Conservation (phyloP, 1,140 invertebrate species). For the Procambarus clarkii region DNA sequence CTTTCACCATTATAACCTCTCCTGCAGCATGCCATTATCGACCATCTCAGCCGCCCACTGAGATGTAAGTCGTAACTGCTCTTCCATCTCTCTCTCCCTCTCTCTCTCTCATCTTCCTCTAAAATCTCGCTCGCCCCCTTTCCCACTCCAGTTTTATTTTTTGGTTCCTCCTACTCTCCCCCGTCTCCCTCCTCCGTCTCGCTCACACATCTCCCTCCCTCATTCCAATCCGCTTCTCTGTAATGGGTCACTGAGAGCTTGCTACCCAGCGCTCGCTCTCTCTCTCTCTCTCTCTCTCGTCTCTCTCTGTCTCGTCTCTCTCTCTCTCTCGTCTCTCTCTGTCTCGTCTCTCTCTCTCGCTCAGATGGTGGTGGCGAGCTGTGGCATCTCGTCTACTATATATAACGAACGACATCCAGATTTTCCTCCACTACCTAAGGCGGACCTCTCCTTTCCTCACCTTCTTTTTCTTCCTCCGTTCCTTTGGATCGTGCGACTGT, state of each 20-base stretch:
- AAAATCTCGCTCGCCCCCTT: not conserved
- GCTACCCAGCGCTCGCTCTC: not conserved
- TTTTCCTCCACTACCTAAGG: too few species aligned
- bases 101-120: too few species aligned
- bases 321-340: not conserved
- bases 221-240: not conserved
- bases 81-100: not conserved
- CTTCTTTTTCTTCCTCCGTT: too few species aligned
- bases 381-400: too few species aligned
- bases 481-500: too few species aligned
- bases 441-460: too few species aligned
- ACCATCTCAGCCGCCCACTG: too few species aligned
- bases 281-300: not conserved
- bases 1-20: too few species aligned
- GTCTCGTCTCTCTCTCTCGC: not conserved
- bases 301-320: not conserved
- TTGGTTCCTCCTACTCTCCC: not conserved
- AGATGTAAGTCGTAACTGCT: not conserved
- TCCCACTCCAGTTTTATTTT: not conserved
- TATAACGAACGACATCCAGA: too few species aligned
- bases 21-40: too few species aligned
- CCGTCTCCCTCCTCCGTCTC: not conserved
- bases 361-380: too few species aligned
- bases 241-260: too few species aligned
- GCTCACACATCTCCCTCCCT: not conserved